Conservation (phyloP, 2,888 invertebrate species). For the Morinoia aosen region DNA sequence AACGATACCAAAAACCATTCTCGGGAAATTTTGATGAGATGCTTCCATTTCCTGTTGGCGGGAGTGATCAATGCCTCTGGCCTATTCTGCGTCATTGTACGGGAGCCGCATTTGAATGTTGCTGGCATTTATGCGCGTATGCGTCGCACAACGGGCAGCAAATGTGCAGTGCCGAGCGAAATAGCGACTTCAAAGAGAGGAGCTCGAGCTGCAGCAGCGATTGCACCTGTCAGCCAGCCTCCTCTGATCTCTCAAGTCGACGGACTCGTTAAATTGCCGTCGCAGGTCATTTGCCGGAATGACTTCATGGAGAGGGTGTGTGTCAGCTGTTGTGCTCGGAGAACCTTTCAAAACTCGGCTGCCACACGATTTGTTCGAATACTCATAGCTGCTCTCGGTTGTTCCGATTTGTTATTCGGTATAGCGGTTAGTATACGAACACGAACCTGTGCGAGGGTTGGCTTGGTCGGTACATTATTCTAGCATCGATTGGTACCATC, state of each 20-base stretch:
- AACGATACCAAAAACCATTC: not conserved
- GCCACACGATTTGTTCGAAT: not conserved
- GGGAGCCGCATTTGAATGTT: not conserved
- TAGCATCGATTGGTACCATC: no score
- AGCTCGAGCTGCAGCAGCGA: conserved; percentile 3
- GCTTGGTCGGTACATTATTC: no score
- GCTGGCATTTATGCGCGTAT: not conserved
- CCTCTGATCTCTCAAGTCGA: conserved; percentile 17
- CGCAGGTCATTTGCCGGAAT: conserved; percentile 3
- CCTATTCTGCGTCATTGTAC: not conserved
- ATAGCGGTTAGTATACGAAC: no score
- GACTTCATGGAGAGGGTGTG: not conserved
- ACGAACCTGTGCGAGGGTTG: no score
- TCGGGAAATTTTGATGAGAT: not conserved
- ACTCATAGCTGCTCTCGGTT: no score
- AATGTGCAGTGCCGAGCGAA: not conserved
- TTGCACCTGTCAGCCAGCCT: conserved; percentile 10
- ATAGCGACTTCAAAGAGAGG: not conserved
- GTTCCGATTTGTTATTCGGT: no score
- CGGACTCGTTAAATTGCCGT: conserved; percentile 17
- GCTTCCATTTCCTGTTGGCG: not conserved
- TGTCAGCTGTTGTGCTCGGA: not conserved
- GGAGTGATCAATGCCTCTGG: not conserved
- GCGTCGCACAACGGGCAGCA: not conserved
- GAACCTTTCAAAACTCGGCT: not conserved